These are phyloP conservation scores for Volucella inanis DNA, from an alignment of 2,888 invertebrate species.

Conservation along the genomic window DNA sequence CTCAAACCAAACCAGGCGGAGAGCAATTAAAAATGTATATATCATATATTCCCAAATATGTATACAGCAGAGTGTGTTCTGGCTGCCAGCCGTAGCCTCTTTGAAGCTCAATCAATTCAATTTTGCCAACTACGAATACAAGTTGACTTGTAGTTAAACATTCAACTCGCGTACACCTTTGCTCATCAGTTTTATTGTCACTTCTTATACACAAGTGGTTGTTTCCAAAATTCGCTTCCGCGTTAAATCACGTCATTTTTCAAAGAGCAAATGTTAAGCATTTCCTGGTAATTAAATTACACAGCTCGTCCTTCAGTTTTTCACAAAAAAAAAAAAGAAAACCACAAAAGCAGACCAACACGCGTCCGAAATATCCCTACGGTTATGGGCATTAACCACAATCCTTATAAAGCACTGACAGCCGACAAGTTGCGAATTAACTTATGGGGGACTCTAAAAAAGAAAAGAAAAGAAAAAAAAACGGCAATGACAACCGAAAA, in stretches of 20 bases:
- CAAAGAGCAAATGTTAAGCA: slow-evolving; percentile 34
- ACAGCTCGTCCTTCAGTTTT: slow-evolving; percentile 30
- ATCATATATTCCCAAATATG: slow-evolving; percentile 29
- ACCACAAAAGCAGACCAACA: slow-evolving; percentile 17
- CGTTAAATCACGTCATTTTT: slow-evolving; percentile 66
- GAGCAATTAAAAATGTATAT: slow-evolving; percentile 48
- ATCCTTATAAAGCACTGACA: slow-evolving; percentile 23
- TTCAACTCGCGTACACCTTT: slow-evolving; percentile 5
- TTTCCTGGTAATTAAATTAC: slow-evolving; percentile 28
- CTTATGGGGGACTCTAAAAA: slow-evolving; percentile 8
- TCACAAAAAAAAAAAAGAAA: slow-evolving; percentile 2
- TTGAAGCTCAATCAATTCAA: neutral
- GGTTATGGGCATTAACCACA: slow-evolving; percentile 8
- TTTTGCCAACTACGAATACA: slow-evolving; percentile 22
- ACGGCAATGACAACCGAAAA: neutral
- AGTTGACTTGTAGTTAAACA: slow-evolving; percentile 21
- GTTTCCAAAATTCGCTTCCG: slow-evolving; percentile 30
- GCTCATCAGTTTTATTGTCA: neutral
- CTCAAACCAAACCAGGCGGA: slow-evolving; percentile 55
- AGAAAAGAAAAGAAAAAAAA: neutral
- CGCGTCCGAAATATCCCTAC: slow-evolving; percentile 24
- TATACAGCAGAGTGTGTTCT: slow-evolving; percentile 7
- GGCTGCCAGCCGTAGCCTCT: slow-evolving; percentile 32
- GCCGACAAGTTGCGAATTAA: slow-evolving; percentile 20
- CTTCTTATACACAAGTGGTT: slow-evolving; percentile 23